These are phyloP conservation scores for Acanthopleura granulata DNA, from an alignment of 2,888 invertebrate species.

Conservation along the genomic window DNA sequence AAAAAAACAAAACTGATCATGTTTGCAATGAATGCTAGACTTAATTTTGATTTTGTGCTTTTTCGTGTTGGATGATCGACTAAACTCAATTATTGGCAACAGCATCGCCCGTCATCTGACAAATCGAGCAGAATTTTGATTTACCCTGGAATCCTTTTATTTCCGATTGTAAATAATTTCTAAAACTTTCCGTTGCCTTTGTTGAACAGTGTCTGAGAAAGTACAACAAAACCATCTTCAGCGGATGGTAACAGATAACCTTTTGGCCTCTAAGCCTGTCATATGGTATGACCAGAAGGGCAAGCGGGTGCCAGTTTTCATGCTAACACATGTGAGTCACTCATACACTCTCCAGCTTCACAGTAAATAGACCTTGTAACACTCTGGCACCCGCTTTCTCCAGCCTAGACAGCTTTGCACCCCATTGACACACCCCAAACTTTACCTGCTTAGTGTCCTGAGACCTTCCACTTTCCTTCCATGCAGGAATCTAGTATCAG, in stretches of 20 bases:
- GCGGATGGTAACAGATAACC: too few species aligned
- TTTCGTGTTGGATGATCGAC: conserved; percentile 14
- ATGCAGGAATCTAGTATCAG: neutral
- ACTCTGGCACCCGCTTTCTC: neutral
- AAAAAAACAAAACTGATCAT: neutral
- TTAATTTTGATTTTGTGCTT: conserved; percentile 1
- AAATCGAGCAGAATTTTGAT: conserved; percentile 6
- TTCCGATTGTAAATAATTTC: neutral
- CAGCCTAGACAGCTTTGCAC: neutral
- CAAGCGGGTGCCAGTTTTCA: too few species aligned
- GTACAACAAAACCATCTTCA: neutral
- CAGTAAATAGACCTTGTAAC: neutral
- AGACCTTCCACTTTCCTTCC: neutral
- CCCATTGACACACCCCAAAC: too few species aligned
- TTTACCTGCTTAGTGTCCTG: too few species aligned
- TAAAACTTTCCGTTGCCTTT: conserved; percentile 17
- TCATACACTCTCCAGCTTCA: neutral
- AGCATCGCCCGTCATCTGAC: neutral
- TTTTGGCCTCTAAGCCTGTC: too few species aligned
- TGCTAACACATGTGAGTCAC: neutral
- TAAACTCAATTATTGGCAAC: neutral
- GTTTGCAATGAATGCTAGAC: conserved; percentile 3
- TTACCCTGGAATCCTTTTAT: conserved; percentile 16
- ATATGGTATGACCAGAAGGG: too few species aligned
- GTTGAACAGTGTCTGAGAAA: conserved; percentile 9